Percentiles rank a stretch among this genome's conserved stretches.
Conservation (phyloP, 2,797 vertebrate genomes). For the Tragopan temminckii region DNA sequence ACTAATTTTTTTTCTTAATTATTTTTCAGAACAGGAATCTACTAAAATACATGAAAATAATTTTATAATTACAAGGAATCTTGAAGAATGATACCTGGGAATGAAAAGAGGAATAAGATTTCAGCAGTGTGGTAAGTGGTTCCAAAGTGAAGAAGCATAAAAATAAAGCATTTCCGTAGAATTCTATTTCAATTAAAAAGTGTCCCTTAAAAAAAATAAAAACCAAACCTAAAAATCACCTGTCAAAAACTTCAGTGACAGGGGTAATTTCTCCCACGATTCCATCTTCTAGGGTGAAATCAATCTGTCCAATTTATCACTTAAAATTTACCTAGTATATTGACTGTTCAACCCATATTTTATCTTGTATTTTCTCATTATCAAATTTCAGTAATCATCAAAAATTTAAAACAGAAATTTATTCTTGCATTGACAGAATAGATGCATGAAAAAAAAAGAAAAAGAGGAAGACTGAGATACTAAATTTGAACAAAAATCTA, state of each 20-base stretch:
- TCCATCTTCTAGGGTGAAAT: slow-evolving; percentile 62
- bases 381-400: slow-evolving; percentile 11
- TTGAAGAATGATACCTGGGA: background rate
- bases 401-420: slow-evolving; percentile 35
- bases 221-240: background rate
- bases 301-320: slow-evolving; percentile 72
- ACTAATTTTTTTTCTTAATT: background rate
- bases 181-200: slow-evolving; percentile 45
- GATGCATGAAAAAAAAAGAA: background rate
- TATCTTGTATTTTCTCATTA: slow-evolving; percentile 58
- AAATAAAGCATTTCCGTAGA: background rate
- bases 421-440: background rate
- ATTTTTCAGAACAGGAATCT: background rate
- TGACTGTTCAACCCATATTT: slow-evolving; percentile 62
- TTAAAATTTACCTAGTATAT: slow-evolving; percentile 67
- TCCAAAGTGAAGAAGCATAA: background rate
- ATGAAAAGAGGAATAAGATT: background rate
- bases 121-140: background rate
- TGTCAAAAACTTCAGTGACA: slow-evolving; percentile 66
- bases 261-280: slow-evolving; percentile 46
- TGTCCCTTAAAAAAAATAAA: slow-evolving; percentile 5
- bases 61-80: background rate
- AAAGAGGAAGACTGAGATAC: background rate
- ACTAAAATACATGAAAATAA: background rate
- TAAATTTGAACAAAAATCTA: background rate